Conservation (phyloP, 1,140 invertebrate species). For the Heliconius congener region DNA sequence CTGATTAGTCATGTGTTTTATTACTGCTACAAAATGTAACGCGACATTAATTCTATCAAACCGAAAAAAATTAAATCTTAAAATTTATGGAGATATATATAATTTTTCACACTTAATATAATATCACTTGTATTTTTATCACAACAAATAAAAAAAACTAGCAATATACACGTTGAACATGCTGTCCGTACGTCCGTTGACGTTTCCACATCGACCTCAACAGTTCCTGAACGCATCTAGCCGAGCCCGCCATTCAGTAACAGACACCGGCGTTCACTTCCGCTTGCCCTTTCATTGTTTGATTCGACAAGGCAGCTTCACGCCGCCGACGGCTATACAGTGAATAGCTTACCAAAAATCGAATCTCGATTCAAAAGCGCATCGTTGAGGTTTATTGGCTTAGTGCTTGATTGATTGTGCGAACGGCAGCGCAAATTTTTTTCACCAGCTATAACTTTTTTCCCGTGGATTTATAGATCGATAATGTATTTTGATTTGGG, state of each 20-base stretch:
- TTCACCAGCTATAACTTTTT: constrained; percentile 48
- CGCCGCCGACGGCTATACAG: constrained; percentile 69
- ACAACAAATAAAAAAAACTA: too few relatives aligned
- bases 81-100: too few relatives aligned
- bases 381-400: constrained; percentile 82
- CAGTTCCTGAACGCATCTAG: constrained; percentile 70
- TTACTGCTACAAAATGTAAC: too few relatives aligned
- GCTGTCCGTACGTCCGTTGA: constrained; percentile 48
- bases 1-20: too few relatives aligned
- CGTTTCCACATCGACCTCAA: constrained; percentile 57
- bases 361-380: constrained; percentile 77
- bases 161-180: constrained; percentile 24
- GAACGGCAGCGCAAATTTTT: constrained; percentile 66
- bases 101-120: too few relatives aligned
- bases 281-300: constrained; percentile 72
- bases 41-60: too few relatives aligned
- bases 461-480: constrained; percentile 54
- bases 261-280: constrained; percentile 73
- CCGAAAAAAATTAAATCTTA: too few relatives aligned
- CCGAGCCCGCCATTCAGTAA: constrained; percentile 58
- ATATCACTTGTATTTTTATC: too few relatives aligned
- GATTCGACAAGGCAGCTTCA: constrained; percentile 70
- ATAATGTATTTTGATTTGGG: constrained; percentile 81
- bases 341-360: constrained; percentile 75
- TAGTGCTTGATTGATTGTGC: constrained; percentile 81